Percentiles rank a stretch among this genome's conserved stretches.
These are phyloP conservation scores for Acanthopleura granulata DNA, from an alignment of 2,888 invertebrate genomes.

Conservation along the genomic window DNA sequence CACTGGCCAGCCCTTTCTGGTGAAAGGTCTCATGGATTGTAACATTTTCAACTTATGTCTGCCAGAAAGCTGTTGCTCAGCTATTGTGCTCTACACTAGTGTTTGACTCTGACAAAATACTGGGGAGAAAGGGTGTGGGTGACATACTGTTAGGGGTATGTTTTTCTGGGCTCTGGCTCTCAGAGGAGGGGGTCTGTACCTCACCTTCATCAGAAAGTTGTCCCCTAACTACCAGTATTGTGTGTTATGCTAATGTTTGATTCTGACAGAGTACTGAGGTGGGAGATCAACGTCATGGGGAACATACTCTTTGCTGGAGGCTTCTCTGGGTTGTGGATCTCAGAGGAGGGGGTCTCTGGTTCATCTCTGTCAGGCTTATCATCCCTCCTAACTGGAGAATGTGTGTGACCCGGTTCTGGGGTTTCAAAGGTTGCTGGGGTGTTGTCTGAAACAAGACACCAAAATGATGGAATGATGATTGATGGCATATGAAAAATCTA, in stretches of 20 bases:
- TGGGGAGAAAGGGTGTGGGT: background rate
- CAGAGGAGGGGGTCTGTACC: background rate
- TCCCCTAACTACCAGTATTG: no score
- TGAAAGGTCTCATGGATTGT: no score
- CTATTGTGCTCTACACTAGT: no score
- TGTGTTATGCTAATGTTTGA: no score
- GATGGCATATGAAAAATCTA: no score
- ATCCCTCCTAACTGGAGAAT: constrained; percentile 23
- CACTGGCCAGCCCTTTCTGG: no score
- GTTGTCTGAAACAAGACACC: constrained; percentile 74
- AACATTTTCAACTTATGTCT: no score
- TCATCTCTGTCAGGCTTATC: background rate
- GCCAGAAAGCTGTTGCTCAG: background rate
- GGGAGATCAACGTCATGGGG: background rate
- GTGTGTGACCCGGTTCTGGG: constrained; percentile 72
- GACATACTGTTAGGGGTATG: background rate
- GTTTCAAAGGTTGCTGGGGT: constrained; percentile 96
- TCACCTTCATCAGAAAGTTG: background rate
- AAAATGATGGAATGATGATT: no score
- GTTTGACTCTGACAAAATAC: no score
- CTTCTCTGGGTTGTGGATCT: background rate
- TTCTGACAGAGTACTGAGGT: no score
- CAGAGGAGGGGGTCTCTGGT: background rate
- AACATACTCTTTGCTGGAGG: background rate
- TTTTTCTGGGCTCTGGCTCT: constrained; percentile 1